Percentiles rank a stretch among this genome's conserved stretches.
Evolutionary conservation across 1,140 invertebrate species (phyloP).

Genomic region (Coptotermes formosanus): DNA sequence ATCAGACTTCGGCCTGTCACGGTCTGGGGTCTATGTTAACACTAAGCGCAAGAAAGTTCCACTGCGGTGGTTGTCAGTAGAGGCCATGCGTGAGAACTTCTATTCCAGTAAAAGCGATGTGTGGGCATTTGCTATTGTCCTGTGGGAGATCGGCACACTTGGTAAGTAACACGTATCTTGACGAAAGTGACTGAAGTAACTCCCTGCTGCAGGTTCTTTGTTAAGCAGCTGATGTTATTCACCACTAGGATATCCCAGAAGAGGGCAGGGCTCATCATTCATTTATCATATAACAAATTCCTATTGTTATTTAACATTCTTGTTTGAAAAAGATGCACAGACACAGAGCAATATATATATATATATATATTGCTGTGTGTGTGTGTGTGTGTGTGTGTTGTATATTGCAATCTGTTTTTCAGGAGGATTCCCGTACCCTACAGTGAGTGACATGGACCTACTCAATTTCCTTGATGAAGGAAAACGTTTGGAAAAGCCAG

Average conservation of each 20-base stretch:
- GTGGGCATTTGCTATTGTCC: slow-evolving; percentile 76
- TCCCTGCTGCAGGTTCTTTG: background rate
- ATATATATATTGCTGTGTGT: too few relatives aligned
- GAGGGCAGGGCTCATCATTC: too few relatives aligned
- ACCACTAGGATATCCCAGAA: too few relatives aligned
- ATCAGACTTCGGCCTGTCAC: slow-evolving; percentile 75
- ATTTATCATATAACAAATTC: too few relatives aligned
- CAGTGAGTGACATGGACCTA: slow-evolving; percentile 62
- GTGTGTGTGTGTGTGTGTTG: too few relatives aligned
- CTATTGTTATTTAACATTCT: too few relatives aligned
- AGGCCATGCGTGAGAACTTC: slow-evolving; percentile 66
- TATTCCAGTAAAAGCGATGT: slow-evolving; percentile 77
- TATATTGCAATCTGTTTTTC: slow-evolving; percentile 38
- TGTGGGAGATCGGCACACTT: slow-evolving; percentile 83
- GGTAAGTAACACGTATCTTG: slow-evolving; percentile 50
- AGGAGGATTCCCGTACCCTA: slow-evolving; percentile 71
- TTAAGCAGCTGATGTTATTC: too few relatives aligned
- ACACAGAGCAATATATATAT: too few relatives aligned
- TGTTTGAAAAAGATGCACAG: too few relatives aligned
- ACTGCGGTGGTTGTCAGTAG: slow-evolving; percentile 75
- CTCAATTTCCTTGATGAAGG: slow-evolving; percentile 60
- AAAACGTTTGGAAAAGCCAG: slow-evolving; percentile 64
- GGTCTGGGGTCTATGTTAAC: slow-evolving; percentile 63
- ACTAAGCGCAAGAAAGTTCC: slow-evolving; percentile 58
- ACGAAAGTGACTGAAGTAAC: background rate